phyloP scores from a whole-genome alignment of 2,113 vertebrate species.

The Toxostoma redivivum region DNA sequence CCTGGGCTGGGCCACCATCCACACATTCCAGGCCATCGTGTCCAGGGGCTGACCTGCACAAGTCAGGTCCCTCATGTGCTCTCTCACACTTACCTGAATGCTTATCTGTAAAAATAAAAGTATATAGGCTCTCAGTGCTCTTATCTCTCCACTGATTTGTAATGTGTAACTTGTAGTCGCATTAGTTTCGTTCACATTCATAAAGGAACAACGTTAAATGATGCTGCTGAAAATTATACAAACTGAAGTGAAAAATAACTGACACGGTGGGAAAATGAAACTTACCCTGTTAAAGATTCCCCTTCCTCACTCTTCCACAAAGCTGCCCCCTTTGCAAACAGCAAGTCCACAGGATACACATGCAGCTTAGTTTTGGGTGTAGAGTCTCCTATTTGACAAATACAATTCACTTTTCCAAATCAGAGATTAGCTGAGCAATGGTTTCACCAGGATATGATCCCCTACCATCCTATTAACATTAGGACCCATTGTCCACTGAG shows the following conservation, averaged over 20 bases:
- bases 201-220: not conserved
- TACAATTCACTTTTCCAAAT: not conserved
- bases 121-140: not conserved
- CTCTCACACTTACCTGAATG: not conserved
- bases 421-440: rapidly evolving
- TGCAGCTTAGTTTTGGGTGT: not conserved
- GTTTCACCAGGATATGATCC: not conserved
- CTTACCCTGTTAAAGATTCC: not conserved
- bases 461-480: not conserved
- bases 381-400: not conserved
- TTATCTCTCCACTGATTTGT: not conserved
- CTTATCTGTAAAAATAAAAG: not conserved
- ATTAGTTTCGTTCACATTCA: not conserved
- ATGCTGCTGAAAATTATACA: not conserved
- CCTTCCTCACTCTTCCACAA: not conserved
- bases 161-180: rapidly evolving
- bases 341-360: not conserved
- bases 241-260: not conserved
- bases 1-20: rapidly evolving
- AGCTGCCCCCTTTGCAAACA: not conserved
- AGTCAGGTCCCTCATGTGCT: no score
- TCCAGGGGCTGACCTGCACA: rapidly evolving
- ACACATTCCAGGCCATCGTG: rapidly evolving
- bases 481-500: not conserved
- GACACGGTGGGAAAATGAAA: not conserved